Evolutionary conservation across 2,888 invertebrate species (phyloP).

Genomic region (Atherix ibis): DNA sequence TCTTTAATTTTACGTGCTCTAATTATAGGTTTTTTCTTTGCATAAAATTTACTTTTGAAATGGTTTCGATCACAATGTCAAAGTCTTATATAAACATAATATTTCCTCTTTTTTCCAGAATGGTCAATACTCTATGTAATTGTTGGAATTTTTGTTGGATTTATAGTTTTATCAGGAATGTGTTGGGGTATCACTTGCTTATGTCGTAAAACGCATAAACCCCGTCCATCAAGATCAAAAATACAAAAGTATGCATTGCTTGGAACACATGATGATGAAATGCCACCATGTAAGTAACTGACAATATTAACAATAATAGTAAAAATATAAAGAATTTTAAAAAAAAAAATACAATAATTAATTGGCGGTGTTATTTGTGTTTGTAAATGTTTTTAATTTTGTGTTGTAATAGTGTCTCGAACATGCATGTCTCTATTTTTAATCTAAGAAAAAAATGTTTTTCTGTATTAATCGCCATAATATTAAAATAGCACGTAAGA

Average conservation of each 20-base stretch:
- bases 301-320: too few relatives aligned
- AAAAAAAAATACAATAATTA: neutral
- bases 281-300: conserved; percentile 22
- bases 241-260: conserved; percentile 56
- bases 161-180: conserved; percentile 42
- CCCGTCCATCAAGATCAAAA: conserved; percentile 38
- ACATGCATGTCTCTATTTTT: too few relatives aligned
- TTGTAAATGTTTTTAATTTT: too few relatives aligned
- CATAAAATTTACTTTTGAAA: neutral
- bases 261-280: conserved; percentile 50
- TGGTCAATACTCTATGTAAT: conserved; percentile 91
- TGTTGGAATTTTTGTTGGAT: conserved; percentile 49
- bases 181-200: conserved; percentile 49
- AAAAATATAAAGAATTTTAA: too few relatives aligned
- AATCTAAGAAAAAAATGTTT: too few relatives aligned
- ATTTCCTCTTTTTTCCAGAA: conserved; percentile 36
- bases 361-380: conserved; percentile 1
- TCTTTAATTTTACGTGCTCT: conserved; percentile 1
- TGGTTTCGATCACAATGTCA: too few relatives aligned
- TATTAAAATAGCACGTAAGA: too few relatives aligned
- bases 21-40: neutral
- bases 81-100: conserved; percentile 4
- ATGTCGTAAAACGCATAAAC: conserved; percentile 38
- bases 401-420: too few relatives aligned
- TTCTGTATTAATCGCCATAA: too few relatives aligned